These are phyloP conservation scores for Whitmania pigra DNA, from an alignment of 1,140 invertebrate species.

Conservation along the genomic window DNA sequence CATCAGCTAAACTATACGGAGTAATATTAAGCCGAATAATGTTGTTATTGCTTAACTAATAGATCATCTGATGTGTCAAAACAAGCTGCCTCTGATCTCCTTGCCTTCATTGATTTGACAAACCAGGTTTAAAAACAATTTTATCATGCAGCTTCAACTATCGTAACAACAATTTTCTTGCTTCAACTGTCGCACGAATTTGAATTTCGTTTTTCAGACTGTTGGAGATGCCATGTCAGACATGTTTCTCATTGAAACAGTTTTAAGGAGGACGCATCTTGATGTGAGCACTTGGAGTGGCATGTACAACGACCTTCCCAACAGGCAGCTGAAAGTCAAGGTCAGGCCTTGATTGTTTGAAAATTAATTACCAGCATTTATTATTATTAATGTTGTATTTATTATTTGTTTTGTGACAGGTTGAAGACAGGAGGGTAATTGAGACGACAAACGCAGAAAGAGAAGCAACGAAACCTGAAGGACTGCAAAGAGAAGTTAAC, in stretches of 20 bases:
- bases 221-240: slow-evolving; percentile 95
- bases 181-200: neutral
- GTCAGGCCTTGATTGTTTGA: slow-evolving; percentile 45
- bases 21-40: no score
- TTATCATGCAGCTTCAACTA: no score
- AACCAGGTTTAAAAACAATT: neutral
- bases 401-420: slow-evolving; percentile 30
- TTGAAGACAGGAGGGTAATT: slow-evolving; percentile 66
- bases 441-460: slow-evolving; percentile 74
- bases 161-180: no score
- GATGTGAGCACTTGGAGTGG: slow-evolving; percentile 62
- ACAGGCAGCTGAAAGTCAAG: slow-evolving; percentile 70
- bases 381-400: slow-evolving; percentile 1
- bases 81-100: neutral
- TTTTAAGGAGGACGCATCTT: slow-evolving; percentile 69
- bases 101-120: neutral
- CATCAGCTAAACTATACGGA: no score
- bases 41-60: no score
- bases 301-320: slow-evolving; percentile 71
- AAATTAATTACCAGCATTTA: neutral
- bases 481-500: slow-evolving; percentile 71
- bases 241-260: slow-evolving; percentile 79
- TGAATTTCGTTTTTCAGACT: slow-evolving; percentile 47
- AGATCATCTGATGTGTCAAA: no score
- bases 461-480: slow-evolving; percentile 59